Evolutionary conservation across 2,797 vertebrate species (phyloP), one percentile per base, ranked within the genome.

Genomic region (Sebastes matsubarae): DNA sequence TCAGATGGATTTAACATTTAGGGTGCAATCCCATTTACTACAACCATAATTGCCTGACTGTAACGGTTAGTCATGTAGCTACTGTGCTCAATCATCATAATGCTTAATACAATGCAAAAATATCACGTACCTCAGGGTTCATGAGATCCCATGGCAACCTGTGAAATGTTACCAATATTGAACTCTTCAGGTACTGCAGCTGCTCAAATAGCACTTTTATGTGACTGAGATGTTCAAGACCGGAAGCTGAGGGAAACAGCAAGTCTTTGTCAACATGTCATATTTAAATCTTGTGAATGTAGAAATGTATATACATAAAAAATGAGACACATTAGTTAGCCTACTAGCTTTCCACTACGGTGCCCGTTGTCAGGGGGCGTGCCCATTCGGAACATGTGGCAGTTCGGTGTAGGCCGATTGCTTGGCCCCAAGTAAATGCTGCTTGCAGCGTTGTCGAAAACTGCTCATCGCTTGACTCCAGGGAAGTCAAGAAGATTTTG

Each of bases 1-100:
- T 74, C 27, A 74, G 66, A 50, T 84, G 42, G 60, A 76, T 55
- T 67, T 30, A 79, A 72, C 42, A 77, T 71, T 67, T 34, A 64
- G 22, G 30, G 13, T 38, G n/a, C 46, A 69, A 46, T 77, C 34
- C 30, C 16, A 54, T 76, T 65, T 58, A 14, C 59, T 34, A n/a
- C 24, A 36, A 14, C 29, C 6, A 13, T 20, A 58, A 64, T 46
- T 68, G 38, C 65, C 55, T 55, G 4, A 68, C 42, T 63, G 64
- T 34, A 54, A 12, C 36, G 59, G 55, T 58, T 38, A 73, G 46
- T 55, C 18, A n/a, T 68, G 71, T 36, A 13, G 20, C 20, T 32
- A 32, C n/a, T 22, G 52, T 54, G n/a, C 38, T 69, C 10, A 1
- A 54, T 29, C 11, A 27, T 61, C 34, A 64, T 25, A 73, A 57